These are phyloP conservation scores for Neoniphon sammara DNA, from an alignment of 2,797 vertebrate genomes.

Conservation along the genomic window DNA sequence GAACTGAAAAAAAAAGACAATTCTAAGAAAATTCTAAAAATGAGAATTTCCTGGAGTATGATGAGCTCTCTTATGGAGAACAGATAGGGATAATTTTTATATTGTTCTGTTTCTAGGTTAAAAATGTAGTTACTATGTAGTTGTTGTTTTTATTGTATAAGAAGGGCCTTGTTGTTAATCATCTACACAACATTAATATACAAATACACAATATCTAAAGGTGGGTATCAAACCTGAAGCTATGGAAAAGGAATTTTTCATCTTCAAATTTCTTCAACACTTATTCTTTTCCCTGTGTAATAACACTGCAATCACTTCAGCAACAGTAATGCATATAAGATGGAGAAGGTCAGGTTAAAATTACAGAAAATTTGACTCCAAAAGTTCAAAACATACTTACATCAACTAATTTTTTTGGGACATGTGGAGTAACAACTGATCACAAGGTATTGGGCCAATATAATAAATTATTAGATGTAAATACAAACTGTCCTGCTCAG, in stretches of 20 bases:
- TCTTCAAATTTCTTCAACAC: constrained; percentile 48
- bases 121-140: constrained; percentile 25
- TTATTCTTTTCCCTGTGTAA: constrained; percentile 63
- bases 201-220: constrained; percentile 58
- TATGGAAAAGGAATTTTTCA: constrained; percentile 49
- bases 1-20: constrained; percentile 28
- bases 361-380: constrained; percentile 5
- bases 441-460: constrained; percentile 16
- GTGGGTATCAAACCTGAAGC: constrained; percentile 60
- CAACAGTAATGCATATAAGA: neutral
- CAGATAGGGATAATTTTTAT: constrained; percentile 32
- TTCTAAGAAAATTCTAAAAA: constrained; percentile 8
- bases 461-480: neutral
- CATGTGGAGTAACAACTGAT: neutral
- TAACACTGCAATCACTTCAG: constrained; percentile 69
- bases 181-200: constrained; percentile 68
- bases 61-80: constrained; percentile 31
- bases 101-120: constrained; percentile 10
- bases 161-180: constrained; percentile 59
- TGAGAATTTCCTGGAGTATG: constrained; percentile 23
- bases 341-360: too few relatives aligned
- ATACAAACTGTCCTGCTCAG: constrained; percentile 23
- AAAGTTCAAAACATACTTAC: constrained; percentile 23
- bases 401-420: constrained; percentile 10
- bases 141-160: constrained; percentile 48